Conservation (phyloP, 2,113 vertebrate genomes). For the Balaeniceps rex region DNA sequence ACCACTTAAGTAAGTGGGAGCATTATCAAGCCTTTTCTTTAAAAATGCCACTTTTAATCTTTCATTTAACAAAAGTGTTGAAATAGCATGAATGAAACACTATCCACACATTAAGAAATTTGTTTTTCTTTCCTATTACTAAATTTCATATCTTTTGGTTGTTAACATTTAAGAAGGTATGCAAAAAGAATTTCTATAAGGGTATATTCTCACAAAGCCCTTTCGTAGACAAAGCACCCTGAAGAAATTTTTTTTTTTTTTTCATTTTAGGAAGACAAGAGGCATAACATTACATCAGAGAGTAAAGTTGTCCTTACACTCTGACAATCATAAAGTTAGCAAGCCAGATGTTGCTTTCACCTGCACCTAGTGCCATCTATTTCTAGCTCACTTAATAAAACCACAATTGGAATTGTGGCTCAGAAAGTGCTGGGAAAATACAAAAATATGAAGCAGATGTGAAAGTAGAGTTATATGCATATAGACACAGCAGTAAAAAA, state of each 20-base stretch:
- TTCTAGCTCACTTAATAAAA: slow-evolving; percentile 18
- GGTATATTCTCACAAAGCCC: neutral
- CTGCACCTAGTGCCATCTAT: neutral
- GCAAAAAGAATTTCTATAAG: neutral
- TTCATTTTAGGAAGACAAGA: neutral
- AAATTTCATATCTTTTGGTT: neutral
- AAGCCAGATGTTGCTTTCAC: slow-evolving; percentile 12
- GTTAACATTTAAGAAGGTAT: neutral
- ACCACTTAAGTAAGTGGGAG: neutral
- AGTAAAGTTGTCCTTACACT: neutral
- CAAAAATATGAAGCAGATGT: neutral
- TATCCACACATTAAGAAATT: neutral
- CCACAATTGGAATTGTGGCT: neutral
- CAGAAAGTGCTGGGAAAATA: neutral
- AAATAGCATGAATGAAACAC: neutral
- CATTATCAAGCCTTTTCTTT: neutral
- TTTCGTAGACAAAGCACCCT: neutral
- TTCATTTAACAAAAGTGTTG: neutral
- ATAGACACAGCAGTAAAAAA: neutral
- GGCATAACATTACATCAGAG: neutral
- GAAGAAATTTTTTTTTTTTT: neutral
- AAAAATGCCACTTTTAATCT: neutral
- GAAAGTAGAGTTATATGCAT: neutral
- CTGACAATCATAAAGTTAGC: neutral
- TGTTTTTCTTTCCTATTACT: neutral